Base-by-base conservation (phyloP, 2,113 vertebrate genomes). In the Dicentrarchus labrax region DNA sequence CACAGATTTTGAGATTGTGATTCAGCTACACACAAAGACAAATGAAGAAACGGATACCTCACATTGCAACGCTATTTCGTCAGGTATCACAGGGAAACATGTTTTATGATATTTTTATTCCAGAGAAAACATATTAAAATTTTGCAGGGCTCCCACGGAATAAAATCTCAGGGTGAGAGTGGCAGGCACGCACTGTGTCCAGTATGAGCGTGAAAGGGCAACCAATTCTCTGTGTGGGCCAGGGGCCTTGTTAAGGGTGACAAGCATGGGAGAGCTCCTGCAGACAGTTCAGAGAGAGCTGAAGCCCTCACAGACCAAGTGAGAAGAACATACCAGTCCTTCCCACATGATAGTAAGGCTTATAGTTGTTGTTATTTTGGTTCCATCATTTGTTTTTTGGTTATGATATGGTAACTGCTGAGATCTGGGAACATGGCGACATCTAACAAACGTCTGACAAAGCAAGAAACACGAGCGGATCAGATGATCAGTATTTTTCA, bases 1-100 rank as follows among this genome's bases (percentile, higher is more conserved):
- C 45, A 38, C 57, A 38, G 30, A 66, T 39, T 68, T 69, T 0
- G 3, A 53, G 57, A 56, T 71, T 57, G 47, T 15, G 36, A 59
- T 76, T 71, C 36, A 45, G 60, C 54, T 17, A 38, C 66, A 60
- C 47, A 17, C 59, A 43, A 22, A 17, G 68, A 72, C 72, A 73
- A 21, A 72, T 72, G 48, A 61, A 82, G 47, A 77, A 65, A 62
- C 41, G 24, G 67, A 72, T 43, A n/a, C 57, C 64, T 69, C 17
- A n/a, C 19, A 54, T 78, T 85, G 81, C 83, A 66, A 12, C 36
- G 48, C 12, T 19, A 39, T 86, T 93, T 90, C 68, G 53, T 80
- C 85, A 87, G 70, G 43, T 53, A 6, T 84, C 72, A 16, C 71
- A 65, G 41, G 77, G 30, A 30, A 30, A 69, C 48, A 47, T 78